These are phyloP conservation scores for Homarus gammarus DNA, from an alignment of 2,888 invertebrate species.

Conservation along the genomic window DNA sequence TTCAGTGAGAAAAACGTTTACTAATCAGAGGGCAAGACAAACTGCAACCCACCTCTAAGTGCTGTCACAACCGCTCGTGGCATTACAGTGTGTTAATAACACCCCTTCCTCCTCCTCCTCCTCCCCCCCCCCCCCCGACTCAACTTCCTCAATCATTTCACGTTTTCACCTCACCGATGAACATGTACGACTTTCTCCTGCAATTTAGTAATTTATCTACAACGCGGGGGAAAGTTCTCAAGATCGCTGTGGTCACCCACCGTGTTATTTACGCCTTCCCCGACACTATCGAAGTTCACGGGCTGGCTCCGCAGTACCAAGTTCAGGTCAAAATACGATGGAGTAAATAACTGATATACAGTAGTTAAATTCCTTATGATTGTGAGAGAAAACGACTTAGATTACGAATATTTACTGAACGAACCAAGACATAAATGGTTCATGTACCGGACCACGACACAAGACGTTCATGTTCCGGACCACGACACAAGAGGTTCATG, in stretches of 20 bases:
- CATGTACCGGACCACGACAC: neutral
- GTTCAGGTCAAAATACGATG: too few species aligned
- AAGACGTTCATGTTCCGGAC: neutral
- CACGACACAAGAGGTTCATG: neutral
- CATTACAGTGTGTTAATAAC: too few species aligned
- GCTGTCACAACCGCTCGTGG: too few species aligned
- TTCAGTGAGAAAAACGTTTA: too few species aligned
- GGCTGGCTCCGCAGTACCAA: neutral
- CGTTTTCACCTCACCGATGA: neutral
- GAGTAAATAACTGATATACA: too few species aligned
- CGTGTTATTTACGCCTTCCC: neutral
- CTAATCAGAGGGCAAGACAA: too few species aligned
- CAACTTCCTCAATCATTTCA: slow-evolving; percentile 8
- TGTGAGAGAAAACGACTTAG: too few species aligned
- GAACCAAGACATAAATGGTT: too few species aligned
- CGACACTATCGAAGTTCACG: neutral
- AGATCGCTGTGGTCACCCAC: neutral
- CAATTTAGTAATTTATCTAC: neutral
- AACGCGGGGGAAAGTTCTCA: neutral
- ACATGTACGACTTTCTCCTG: neutral
- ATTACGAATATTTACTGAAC: too few species aligned
- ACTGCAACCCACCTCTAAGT: too few species aligned
- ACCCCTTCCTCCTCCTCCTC: too few species aligned
- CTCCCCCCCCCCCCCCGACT: neutral
- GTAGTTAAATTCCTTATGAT: too few species aligned